These are phyloP conservation scores for Pyrrhia umbra DNA, from an alignment of 2,888 invertebrate genomes.

Conservation along the genomic window DNA sequence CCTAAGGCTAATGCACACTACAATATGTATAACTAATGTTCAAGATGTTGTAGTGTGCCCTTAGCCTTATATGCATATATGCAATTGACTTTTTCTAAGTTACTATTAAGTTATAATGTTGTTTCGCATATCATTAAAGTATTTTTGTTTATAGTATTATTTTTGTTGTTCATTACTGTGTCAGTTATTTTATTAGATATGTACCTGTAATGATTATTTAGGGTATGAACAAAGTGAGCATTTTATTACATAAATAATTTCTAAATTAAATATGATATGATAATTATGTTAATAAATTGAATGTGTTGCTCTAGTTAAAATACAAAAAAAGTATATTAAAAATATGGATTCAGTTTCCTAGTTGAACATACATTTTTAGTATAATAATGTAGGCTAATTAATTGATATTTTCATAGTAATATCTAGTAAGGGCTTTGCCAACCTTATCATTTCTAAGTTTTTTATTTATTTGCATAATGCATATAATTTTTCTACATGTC, in stretches of 20 bases:
- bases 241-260: constrained; percentile 41
- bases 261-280: constrained; percentile 20
- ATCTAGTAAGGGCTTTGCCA: constrained; percentile 39
- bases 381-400: constrained; percentile 31
- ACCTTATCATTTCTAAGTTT: constrained; percentile 24
- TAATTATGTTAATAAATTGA: too few relatives aligned
- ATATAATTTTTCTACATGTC: constrained; percentile 54
- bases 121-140: constrained; percentile 73
- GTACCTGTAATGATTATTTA: constrained; percentile 51
- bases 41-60: constrained; percentile 4
- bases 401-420: constrained; percentile 49
- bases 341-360: constrained; percentile 39
- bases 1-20: constrained; percentile 13
- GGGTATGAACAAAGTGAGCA: constrained; percentile 57
- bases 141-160: constrained; percentile 68
- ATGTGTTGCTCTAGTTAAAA: constrained; percentile 11
- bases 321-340: constrained; percentile 20
- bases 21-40: background rate
- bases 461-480: constrained; percentile 66
- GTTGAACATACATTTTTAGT: constrained; percentile 22
- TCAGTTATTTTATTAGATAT: constrained; percentile 49
- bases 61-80: constrained; percentile 19
- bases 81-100: constrained; percentile 45
- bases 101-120: constrained; percentile 64
- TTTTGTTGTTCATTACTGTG: constrained; percentile 59